Evolutionary conservation across 2,113 vertebrate genomes (phyloP), one percentile per base, ranked within the genome.

Genomic region (Gallinago jamesoni): DNA sequence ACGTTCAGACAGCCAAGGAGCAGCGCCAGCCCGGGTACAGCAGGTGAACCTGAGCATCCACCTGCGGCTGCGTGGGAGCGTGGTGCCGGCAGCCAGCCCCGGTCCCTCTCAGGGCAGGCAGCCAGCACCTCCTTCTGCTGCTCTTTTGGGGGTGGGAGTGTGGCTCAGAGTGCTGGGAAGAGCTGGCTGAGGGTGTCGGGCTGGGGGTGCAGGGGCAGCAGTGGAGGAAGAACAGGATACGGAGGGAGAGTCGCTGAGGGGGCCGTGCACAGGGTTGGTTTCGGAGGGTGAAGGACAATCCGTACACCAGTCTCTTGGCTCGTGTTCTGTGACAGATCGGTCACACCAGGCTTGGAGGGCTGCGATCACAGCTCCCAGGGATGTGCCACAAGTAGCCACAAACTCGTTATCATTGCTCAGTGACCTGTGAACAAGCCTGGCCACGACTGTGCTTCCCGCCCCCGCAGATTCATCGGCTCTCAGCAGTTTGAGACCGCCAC

Each of bases 281-380:
- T 74, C 0, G 2, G 50, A 57, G 28, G 22, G 13, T 0, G 2
- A 76, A n/a, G 70, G n/a, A 41, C 43, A 60, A n/a, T 9, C 30
- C 0, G 0, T 20, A 16, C 27, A 25, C 17, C n/a, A 14, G 13
- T 48, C 66, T 82, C 50, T 82, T 66, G 69, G 57, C 50, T 69
- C 35, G 70, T 20, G 21, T n/a, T 52, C 63, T 33, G 25, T 25
- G 63, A 18, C 30, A 55, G 64, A 48, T 72, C 0, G 8, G 47
- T 41, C 2, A 0, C 0, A 1, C 23, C 39, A 55, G 59, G 64
- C n/a, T 62, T 2, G 0, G 9, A 41, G 57, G n/a, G 52, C 39
- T 73, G 76, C 0, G 1, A 37, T 47, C 1, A 0, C 77, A 72
- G 47, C 59, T 77, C 30, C n/a, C 39, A 25, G 64, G 25, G 27